Percentiles rank a stretch among this genome's conserved stretches.
Conservation (phyloP, 30 jellyfish, hydroid and myxozoan genomes). For the Turritopsis dohrnii region DNA sequence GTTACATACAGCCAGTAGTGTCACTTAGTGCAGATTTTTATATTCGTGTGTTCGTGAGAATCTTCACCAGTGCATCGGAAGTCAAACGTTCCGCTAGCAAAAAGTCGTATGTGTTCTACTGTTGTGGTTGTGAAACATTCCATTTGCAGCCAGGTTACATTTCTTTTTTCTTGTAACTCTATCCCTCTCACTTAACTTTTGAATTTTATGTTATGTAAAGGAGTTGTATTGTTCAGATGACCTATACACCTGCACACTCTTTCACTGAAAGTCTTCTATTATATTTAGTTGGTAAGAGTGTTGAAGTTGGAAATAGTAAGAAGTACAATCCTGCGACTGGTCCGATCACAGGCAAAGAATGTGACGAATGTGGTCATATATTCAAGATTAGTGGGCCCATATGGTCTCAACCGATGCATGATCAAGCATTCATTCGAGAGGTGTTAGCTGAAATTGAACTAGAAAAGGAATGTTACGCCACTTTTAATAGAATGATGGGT, state of each 20-base stretch:
- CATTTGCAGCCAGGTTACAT: constrained; percentile 90
- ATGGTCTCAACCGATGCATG: constrained; percentile 88
- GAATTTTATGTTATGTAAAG: too few relatives aligned
- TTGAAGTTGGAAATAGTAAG: constrained; percentile 74
- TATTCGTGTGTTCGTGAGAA: constrained; percentile 77
- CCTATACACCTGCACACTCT: not conserved
- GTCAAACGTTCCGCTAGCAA: constrained; percentile 88
- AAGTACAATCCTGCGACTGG: constrained; percentile 91
- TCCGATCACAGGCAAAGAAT: constrained; percentile 59
- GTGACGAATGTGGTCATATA: constrained; percentile 76
- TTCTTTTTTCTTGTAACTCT: too few relatives aligned
- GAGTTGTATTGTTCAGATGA: not conserved
- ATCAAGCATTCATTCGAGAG: constrained; percentile 43
- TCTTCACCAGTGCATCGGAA: constrained; percentile 80
- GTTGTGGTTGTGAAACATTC: constrained; percentile 88
- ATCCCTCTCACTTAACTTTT: too few relatives aligned
- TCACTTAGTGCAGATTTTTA: constrained; percentile 93
- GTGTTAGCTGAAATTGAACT: constrained; percentile 33
- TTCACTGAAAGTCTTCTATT: not conserved
- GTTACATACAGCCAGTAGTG: constrained; percentile 77
- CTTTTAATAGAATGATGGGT: constrained; percentile 80
- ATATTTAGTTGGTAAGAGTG: constrained; percentile 80
- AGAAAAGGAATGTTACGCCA: constrained; percentile 42
- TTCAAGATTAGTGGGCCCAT: constrained; percentile 91
- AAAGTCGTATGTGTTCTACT: constrained; percentile 70